Percentiles rank a stretch among this genome's conserved stretches.
These are phyloP conservation scores for Dreissena polymorpha DNA, from an alignment of 1,140 invertebrate genomes.

Conservation along the genomic window DNA sequence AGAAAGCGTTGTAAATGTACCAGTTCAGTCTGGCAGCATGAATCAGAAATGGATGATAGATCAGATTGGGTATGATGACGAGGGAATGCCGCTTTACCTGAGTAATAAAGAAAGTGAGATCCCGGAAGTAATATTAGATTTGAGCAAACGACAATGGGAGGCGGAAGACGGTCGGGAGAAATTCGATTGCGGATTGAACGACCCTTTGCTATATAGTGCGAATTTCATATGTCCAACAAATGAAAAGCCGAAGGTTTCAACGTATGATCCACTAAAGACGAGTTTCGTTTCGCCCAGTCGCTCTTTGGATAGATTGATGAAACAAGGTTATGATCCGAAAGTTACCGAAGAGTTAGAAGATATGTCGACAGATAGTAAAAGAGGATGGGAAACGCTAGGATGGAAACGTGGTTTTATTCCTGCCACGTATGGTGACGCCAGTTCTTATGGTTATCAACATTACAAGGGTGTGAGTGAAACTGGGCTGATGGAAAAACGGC, in stretches of 20 bases:
- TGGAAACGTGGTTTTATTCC: constrained; percentile 12
- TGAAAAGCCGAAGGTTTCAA: no score
- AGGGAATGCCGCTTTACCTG: neutral
- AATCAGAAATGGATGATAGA: constrained; percentile 21
- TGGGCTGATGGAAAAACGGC: no score
- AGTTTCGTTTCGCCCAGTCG: no score
- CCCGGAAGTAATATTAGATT: neutral
- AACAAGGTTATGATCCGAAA: no score
- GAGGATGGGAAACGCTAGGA: constrained; percentile 25
- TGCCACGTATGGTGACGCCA: no score
- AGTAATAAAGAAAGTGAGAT: neutral
- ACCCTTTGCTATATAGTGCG: no score
- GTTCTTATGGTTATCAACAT: no score
- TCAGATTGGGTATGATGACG: constrained; percentile 25
- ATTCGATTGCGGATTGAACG: neutral
- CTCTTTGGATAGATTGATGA: no score
- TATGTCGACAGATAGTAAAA: neutral
- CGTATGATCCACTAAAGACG: no score
- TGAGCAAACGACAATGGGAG: neutral
- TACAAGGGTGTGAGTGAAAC: no score
- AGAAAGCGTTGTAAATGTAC: constrained; percentile 18
- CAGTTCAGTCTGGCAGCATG: constrained; percentile 20
- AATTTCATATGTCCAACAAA: no score
- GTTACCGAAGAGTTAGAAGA: no score
- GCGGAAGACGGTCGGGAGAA: neutral